A percentile compares a stretch with the other conserved stretches of the same genome.
These are phyloP conservation scores for human DNA, from an alignment of 2,113 vertebrate species.

Conservation along the genomic window GRCh38 chr6:18689501-18690000, in stretches of 20 bases:
- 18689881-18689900: not conserved
- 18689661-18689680: constrained; percentile 28
- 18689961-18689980: not conserved
- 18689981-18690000: not conserved
- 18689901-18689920: not conserved
- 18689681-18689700: constrained; percentile 17
- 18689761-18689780: constrained; percentile 3
- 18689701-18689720: not conserved
- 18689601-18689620: constrained; percentile 29
- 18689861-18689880: not conserved
- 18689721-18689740: constrained; percentile 10
- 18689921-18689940: not conserved
- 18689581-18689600: constrained; percentile 14
- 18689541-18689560: not conserved
- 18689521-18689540: not conserved
- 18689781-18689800: not conserved
- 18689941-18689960: not conserved
- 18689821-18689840: not conserved
- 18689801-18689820: not conserved
- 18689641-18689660: not conserved
- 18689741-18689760: not conserved
- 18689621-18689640: constrained; percentile 23
- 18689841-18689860: not conserved
- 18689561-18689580: not conserved
- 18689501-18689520: not conserved